These are phyloP conservation scores for Pteria penguin DNA, from an alignment of 2,888 invertebrate species.

Conservation along the genomic window DNA sequence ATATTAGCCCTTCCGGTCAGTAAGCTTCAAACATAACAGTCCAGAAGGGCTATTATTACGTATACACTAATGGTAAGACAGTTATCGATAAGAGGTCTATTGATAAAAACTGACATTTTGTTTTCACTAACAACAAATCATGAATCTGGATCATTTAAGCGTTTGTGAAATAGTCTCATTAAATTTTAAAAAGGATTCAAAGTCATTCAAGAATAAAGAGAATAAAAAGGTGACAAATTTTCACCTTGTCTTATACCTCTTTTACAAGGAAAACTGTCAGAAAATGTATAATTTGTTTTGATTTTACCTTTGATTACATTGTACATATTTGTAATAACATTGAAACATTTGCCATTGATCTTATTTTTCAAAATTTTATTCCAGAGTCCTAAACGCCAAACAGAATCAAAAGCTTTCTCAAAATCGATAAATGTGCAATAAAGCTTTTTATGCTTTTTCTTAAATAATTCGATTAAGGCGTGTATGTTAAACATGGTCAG, in stretches of 20 bases:
- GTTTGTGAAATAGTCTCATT: too few relatives aligned
- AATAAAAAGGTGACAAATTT: slow-evolving; percentile 41
- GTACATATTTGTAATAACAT: slow-evolving; percentile 40
- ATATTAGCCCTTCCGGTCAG: too few relatives aligned
- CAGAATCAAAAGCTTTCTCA: slow-evolving; percentile 39
- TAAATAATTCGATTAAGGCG: slow-evolving; percentile 27
- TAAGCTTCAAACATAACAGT: too few relatives aligned
- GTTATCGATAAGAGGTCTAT: too few relatives aligned
- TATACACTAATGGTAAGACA: too few relatives aligned
- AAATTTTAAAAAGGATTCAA: too few relatives aligned
- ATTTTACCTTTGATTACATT: slow-evolving; percentile 31
- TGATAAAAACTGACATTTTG: too few relatives aligned
- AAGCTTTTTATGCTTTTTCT: slow-evolving; percentile 17
- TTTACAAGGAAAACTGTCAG: slow-evolving; percentile 27
- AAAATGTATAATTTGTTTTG: neutral
- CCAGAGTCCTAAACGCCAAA: slow-evolving; percentile 34
- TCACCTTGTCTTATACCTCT: slow-evolving; percentile 43
- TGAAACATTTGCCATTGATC: slow-evolving; percentile 30
- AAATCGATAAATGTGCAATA: slow-evolving; percentile 40
- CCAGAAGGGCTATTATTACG: too few relatives aligned
- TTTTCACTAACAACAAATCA: slow-evolving; percentile 26
- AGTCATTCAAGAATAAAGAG: too few relatives aligned
- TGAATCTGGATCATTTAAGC: slow-evolving; percentile 28
- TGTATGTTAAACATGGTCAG: slow-evolving; percentile 38
- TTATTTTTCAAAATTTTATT: slow-evolving; percentile 30